Conservation (phyloP, 2,797 vertebrate genomes). For the Neoniphon sammara region DNA sequence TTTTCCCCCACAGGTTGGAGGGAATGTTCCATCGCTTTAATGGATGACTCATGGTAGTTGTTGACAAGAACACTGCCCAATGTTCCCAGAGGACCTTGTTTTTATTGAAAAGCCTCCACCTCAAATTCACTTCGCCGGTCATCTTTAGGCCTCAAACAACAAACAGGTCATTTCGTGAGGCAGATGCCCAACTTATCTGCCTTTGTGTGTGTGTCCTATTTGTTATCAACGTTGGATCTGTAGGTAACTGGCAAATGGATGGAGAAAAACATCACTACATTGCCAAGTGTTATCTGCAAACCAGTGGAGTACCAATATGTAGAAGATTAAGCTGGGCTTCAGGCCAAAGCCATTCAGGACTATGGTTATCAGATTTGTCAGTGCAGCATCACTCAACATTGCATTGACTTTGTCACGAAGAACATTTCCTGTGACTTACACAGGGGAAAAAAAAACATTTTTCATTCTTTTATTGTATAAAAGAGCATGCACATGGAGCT, state of each 20-base stretch:
- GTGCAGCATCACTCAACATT: conserved; percentile 15
- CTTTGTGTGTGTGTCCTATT: conserved; percentile 2
- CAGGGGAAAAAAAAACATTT: too few species aligned
- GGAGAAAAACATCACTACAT: not conserved
- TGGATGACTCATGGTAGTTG: conserved; percentile 75
- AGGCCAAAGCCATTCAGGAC: conserved; percentile 19
- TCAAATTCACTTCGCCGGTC: conserved; percentile 45
- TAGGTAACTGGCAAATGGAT: conserved; percentile 10
- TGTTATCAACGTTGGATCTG: conserved; percentile 3
- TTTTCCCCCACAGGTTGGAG: conserved; percentile 31
- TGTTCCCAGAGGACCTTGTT: conserved; percentile 70
- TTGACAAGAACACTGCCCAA: conserved; percentile 75
- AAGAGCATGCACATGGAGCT: too few species aligned
- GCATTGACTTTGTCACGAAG: conserved; percentile 35
- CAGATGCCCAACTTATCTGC: conserved; percentile 23
- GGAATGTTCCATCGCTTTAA: conserved; percentile 68
- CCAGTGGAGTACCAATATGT: conserved; percentile 11
- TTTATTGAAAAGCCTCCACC: conserved; percentile 56
- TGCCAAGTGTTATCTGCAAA: conserved; percentile 1
- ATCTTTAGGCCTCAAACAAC: conserved; percentile 45
- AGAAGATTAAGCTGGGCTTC: conserved; percentile 41
- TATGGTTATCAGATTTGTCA: conserved; percentile 47
- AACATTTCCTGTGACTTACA: conserved; percentile 32
- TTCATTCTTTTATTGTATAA: not conserved
- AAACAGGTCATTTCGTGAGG: conserved; percentile 49